phyloP scores from a whole-genome alignment of 1,140 invertebrate species.

The Argopecten irradians region DNA sequence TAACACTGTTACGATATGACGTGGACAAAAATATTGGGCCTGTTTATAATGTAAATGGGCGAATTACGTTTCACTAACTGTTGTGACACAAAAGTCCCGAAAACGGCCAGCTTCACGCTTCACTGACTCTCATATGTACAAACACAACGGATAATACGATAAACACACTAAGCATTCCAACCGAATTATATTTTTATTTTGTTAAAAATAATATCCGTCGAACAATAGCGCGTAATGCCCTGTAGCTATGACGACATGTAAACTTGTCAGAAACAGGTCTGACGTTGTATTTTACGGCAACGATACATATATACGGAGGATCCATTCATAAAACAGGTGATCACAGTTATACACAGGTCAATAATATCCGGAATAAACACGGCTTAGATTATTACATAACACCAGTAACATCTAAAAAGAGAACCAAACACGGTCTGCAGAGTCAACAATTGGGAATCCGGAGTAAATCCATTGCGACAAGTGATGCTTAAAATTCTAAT shows the following conservation, averaged over 20 bases:
- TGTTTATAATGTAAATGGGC: not conserved
- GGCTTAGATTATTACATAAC: not conserved
- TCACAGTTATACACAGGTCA: not conserved
- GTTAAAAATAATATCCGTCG: not conserved
- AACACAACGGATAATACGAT: not conserved
- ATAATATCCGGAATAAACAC: not conserved
- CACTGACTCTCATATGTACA: not conserved
- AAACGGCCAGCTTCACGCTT: not conserved
- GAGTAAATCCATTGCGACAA: not conserved
- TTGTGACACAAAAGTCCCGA: not conserved
- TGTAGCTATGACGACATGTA: slow-evolving; percentile 15
- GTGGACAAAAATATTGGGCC: not conserved
- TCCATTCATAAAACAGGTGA: not conserved
- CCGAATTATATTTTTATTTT: slow-evolving; percentile 19
- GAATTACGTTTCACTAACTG: not conserved
- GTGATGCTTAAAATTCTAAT: not conserved
- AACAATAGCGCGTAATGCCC: not conserved
- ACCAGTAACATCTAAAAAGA: not conserved
- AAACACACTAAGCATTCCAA: not conserved
- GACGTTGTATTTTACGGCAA: not conserved
- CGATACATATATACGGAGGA: not conserved
- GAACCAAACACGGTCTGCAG: not conserved
- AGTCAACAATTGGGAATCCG: not conserved
- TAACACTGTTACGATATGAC: not conserved
- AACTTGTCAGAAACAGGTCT: not conserved